Evolutionary conservation across 2,797 vertebrate genomes (phyloP), one percentile per base, ranked within the genome.

Genomic region (Cheirogaleus major): DNA sequence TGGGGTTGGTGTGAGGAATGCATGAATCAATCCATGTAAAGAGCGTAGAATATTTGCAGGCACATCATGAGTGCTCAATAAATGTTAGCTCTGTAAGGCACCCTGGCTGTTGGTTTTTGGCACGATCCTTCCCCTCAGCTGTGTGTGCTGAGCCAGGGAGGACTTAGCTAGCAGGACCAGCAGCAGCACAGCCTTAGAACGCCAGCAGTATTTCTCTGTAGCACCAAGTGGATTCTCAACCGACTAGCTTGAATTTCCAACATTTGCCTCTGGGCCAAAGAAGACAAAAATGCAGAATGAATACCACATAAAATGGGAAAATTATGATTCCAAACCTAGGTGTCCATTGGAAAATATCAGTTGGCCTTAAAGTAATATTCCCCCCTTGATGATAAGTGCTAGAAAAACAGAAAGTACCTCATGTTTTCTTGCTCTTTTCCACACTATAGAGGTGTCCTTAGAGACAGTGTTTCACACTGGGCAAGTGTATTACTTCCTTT

Each of bases 1-100:
- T 2, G 32, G 41, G 52, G 32, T 22, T 91, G 18, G 27, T 7
- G 3, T 45, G 63, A 92, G 17, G 7, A 41, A 15, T 35, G 12
- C 25, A 45, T 38, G 22, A 50, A 45, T 92, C 48, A 35, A 1
- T 57, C 35, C 80, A 76, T 15, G 22, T 41, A 48, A 81, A 65
- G 89, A 95, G 38, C 45, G 78, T 52, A 35, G 55, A 52, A 94
- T 57, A 91, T 92, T 61, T 7, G 4, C 23, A 76, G 93, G 92
- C 63, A 73, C 18, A 4, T 57, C 23, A 7, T 15, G 50, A 85
- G 38, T 6, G 18, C 18, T 48, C 35, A 59, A 89, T 69, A 75
- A 86, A 81, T 14, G 32, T 59, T 61, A 61, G 65, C 38, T 69
- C 52, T 55, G 11, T 70, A 45, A 73, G 89, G 69, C n/a, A 75